These are phyloP conservation scores for Myripristis jacobus DNA, from an alignment of 2,797 vertebrate species.

Conservation along the genomic window DNA sequence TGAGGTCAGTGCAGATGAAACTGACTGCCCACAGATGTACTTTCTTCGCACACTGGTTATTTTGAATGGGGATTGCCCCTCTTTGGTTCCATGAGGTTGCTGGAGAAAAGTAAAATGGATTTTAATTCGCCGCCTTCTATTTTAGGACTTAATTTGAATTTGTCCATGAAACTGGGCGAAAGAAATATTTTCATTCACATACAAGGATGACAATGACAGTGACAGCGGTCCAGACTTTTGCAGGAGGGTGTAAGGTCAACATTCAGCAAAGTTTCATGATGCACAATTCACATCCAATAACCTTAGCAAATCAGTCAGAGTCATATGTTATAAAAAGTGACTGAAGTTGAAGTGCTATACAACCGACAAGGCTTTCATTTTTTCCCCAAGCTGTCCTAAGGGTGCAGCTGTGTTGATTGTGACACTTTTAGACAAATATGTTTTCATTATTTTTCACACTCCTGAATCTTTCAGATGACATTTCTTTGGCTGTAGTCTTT, in stretches of 20 bases:
- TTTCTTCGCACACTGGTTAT: slow-evolving; percentile 22
- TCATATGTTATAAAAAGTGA: slow-evolving; percentile 70
- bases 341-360: slow-evolving; percentile 50
- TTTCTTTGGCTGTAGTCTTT: slow-evolving; percentile 69
- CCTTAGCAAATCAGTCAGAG: slow-evolving; percentile 70
- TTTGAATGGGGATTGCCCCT: slow-evolving; percentile 29
- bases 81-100: slow-evolving; percentile 49
- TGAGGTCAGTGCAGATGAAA: slow-evolving; percentile 48
- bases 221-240: slow-evolving; percentile 9
- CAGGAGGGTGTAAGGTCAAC: slow-evolving; percentile 10
- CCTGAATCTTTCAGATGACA: slow-evolving; percentile 71
- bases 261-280: slow-evolving; percentile 50
- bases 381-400: slow-evolving; percentile 46
- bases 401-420: slow-evolving; percentile 67
- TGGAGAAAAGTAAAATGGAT: slow-evolving; percentile 17
- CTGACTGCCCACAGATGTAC: slow-evolving; percentile 40
- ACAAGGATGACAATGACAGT: slow-evolving; percentile 36
- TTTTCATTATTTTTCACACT: slow-evolving; percentile 75
- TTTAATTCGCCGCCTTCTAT: background rate
- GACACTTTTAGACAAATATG: slow-evolving; percentile 75
- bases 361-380: slow-evolving; percentile 64
- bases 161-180: slow-evolving; percentile 22
- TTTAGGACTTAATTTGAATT: slow-evolving; percentile 43
- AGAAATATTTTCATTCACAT: slow-evolving; percentile 40
- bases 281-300: slow-evolving; percentile 66